Percentiles rank a stretch among this genome's conserved stretches.
Conservation (phyloP, 2,113 vertebrate species). For the Accipiter virgatus region DNA sequence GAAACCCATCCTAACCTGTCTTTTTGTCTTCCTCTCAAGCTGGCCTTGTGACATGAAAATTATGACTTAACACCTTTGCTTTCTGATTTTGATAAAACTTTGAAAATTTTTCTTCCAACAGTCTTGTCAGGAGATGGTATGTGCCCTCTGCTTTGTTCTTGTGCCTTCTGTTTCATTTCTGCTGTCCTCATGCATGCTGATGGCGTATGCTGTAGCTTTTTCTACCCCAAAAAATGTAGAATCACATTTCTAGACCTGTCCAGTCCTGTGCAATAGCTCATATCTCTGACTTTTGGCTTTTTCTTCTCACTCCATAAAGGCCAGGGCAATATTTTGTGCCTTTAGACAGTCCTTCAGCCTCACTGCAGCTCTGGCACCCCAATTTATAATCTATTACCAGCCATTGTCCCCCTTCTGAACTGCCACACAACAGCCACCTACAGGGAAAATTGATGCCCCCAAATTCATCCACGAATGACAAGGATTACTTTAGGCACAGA, state of each 20-base stretch:
- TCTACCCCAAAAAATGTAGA: neutral
- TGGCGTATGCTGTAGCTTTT: neutral
- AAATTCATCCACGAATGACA: neutral
- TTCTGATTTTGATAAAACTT: neutral
- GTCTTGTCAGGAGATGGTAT: neutral
- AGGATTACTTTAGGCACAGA: neutral
- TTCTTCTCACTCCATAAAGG: neutral
- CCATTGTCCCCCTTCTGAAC: neutral
- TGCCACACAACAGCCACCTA: neutral
- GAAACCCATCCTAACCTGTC: neutral
- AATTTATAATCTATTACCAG: neutral
- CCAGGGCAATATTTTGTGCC: neutral
- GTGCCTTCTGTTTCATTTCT: neutral
- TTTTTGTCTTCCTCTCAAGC: neutral
- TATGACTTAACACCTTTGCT: neutral
- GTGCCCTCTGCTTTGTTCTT: neutral
- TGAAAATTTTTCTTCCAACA: neutral
- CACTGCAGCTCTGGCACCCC: neutral
- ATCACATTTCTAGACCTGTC: neutral
- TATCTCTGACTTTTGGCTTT: neutral
- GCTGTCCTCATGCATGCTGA: fast-evolving
- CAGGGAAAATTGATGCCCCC: neutral
- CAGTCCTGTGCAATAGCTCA: neutral
- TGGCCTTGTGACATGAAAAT: neutral
- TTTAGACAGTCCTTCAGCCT: neutral